Base-by-base conservation (phyloP, 2,797 vertebrate species). In the Aphelocoma californica region DNA sequence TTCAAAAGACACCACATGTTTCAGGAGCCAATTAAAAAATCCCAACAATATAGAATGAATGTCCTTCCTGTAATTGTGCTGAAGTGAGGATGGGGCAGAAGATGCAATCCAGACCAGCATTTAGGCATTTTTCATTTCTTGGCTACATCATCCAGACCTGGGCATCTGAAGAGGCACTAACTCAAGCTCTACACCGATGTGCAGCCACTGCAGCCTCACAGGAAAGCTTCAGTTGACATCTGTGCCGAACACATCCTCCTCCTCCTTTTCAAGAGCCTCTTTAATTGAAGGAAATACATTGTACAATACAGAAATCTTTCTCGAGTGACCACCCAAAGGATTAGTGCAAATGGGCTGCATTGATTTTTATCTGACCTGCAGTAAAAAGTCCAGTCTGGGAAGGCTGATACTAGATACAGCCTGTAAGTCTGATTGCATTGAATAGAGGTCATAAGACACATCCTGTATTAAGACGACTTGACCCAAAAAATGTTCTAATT, bases 341-440 rank as follows among this genome's bases (percentile, higher is more conserved):
- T 54, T 78, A 82, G 75, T 31, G 67, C 89, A 87, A 94, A 96
- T 32, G 16, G 23, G 8, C 57, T 90, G 18, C 44, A 82, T 18
- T 85, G 86, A 90, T 90, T 96, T 90, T 67, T 83, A 70, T 93
- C 32, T 92, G 72, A 88, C 62, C 50, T 74, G 61, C 42, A 83
- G 72, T 83, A 88, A n/a, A 71, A 72, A 88, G 53, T 81, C 83
- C 50, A 72, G 0, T 72, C 60, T 54, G 38, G 66, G 57, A 91
- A 88, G 54, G 36, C 40, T 47, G 29, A 69, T 47, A 23, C 32
- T 54, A 48, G 47, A 79, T 84, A 74, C 5, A 65, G 38, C 28
- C 61, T 86, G 23, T 31, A 58, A 10, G 5, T 34, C 44, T 70
- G 51, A n/a, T 11, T 36, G 67, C 58, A 73, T 29, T 70, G 77